These are phyloP conservation scores for Nothura maculosa DNA, from an alignment of 2,797 vertebrate species.

Conservation along the genomic window DNA sequence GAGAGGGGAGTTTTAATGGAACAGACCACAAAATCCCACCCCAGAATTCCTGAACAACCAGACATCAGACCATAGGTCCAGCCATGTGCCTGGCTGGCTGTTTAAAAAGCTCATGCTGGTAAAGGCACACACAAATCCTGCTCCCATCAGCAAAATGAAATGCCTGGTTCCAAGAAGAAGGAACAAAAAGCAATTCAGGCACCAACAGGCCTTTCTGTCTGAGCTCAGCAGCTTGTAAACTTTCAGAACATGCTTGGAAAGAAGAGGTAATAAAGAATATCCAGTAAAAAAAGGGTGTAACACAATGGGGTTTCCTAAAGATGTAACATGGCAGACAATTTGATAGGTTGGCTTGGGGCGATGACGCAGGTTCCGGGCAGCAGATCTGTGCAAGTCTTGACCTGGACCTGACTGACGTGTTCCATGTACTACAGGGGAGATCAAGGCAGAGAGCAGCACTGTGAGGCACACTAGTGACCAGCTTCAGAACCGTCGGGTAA, in stretches of 20 bases:
- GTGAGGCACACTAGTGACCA: background rate
- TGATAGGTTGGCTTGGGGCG: background rate
- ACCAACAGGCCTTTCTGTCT: background rate
- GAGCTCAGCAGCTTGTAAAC: background rate
- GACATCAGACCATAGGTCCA: background rate
- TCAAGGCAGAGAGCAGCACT: background rate
- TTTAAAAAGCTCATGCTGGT: background rate
- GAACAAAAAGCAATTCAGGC: background rate
- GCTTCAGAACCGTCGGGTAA: background rate
- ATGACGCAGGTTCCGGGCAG: background rate
- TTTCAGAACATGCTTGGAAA: background rate
- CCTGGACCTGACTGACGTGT: background rate
- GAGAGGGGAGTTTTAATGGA: background rate
- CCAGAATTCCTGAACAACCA: background rate
- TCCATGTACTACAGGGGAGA: background rate
- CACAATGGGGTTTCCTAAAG: background rate
- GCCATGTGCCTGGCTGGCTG: background rate
- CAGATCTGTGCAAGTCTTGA: background rate
- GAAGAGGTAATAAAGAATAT: background rate
- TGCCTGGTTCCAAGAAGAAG: background rate
- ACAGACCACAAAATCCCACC: background rate
- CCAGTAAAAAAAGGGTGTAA: background rate
- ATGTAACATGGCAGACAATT: background rate
- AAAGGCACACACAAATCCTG: background rate
- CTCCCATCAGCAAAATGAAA: background rate